Conservation (phyloP, 2,797 vertebrate genomes). For the Myripristis jacobus region DNA sequence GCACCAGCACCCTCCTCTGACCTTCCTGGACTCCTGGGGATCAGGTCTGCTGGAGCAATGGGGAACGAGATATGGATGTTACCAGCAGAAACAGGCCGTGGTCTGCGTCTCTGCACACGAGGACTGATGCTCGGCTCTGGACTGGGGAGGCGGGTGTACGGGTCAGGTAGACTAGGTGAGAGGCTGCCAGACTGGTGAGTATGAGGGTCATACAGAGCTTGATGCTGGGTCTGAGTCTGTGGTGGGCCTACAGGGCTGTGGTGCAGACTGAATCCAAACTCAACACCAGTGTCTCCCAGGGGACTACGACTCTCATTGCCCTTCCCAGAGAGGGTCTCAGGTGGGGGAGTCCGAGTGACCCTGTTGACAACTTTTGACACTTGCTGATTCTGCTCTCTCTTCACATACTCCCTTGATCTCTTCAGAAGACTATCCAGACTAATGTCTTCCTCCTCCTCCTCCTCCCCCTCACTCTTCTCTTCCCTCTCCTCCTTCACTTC, state of each 20-base stretch:
- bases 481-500: slow-evolving; percentile 34
- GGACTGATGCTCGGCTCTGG: slow-evolving; percentile 86
- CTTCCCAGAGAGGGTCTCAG: slow-evolving; percentile 83
- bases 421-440: slow-evolving; percentile 93
- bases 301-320: slow-evolving; percentile 82
- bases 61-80: slow-evolving; percentile 91
- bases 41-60: slow-evolving; percentile 85
- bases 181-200: slow-evolving; percentile 41
- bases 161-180: slow-evolving; percentile 64
- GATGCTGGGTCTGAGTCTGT: slow-evolving; percentile 52
- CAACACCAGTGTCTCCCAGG: slow-evolving; percentile 17
- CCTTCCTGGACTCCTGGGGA: slow-evolving; percentile 74
- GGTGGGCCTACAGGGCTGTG: slow-evolving; percentile 65
- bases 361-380: slow-evolving; percentile 71
- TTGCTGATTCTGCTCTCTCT: slow-evolving; percentile 85
- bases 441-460: slow-evolving; percentile 80
- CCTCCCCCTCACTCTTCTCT: slow-evolving; percentile 65
- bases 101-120: slow-evolving; percentile 85
- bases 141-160: slow-evolving; percentile 82
- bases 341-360: slow-evolving; percentile 16
- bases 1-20: slow-evolving; percentile 50
- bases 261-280: slow-evolving; percentile 74
- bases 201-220: slow-evolving; percentile 34
- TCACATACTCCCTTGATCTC: slow-evolving; percentile 90
- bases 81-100: slow-evolving; percentile 89